Evolutionary conservation across 1,140 invertebrate genomes (phyloP), one percentile per base, ranked within the genome.

Genomic region (Brachionus plicatilis): DNA sequence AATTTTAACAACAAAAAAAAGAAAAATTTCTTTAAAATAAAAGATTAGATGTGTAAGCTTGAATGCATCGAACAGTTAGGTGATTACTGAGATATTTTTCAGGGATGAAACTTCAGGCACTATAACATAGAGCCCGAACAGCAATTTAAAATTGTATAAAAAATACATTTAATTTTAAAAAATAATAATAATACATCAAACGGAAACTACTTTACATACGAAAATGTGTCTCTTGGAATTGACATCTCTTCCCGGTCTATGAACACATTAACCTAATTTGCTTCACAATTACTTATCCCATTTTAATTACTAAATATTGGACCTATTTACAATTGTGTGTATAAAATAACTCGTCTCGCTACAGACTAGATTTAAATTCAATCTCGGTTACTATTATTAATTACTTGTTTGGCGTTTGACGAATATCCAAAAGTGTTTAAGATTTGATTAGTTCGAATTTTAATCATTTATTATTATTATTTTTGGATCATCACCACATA

Each of bases 321-420:
- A 60, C 53, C 53, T 60, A 60, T 60, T 60, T 60, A 60, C 53
- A 60, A 60, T 60, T 60, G 53, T 60, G 17, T 60, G 53, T 60
- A 20, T 17, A 20, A 60, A 60, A 20, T 60, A 60, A 60, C 53
- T 60, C 53, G 53, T 60, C 53, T 60, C 20, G 53, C 17, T 60
- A 60, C 53, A 60, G 53, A 60, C 53, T 60, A 60, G 53, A 60
- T 20, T 60, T 60, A 60, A 20, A 60, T 60, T 60, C 17, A 60
- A 72, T 72, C 41, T 41, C 41, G 41, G 68, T 72, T 72, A 72
- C 68, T 72, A 72, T 72, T 72, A 72, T 43, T 72, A 72, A 72
- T 72, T 72, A 68, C 33, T 72, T 41, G 33, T 72, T 43, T 37
- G 33, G 17, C n/a, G 37, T 72, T 45, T 72, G 17, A 3, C 53